Evolutionary conservation across 2,797 vertebrate species (phyloP).

Genomic region (Sorex maritimensis): DNA sequence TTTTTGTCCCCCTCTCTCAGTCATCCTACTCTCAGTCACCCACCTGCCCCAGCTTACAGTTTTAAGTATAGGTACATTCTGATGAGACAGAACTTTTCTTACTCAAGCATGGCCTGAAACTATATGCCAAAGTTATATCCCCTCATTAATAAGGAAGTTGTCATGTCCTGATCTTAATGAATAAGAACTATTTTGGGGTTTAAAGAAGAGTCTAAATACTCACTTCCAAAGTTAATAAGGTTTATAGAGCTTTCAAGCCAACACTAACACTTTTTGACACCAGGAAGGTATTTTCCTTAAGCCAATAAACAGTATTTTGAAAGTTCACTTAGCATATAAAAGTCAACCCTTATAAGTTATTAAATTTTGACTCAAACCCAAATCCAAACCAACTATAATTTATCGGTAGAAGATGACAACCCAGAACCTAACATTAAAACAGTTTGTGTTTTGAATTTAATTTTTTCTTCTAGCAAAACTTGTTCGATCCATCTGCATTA

Average conservation of each 20-base stretch:
- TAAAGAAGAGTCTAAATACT: conserved; percentile 53
- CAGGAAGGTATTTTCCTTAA: conserved; percentile 20
- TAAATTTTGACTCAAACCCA: conserved; percentile 54
- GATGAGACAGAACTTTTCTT: conserved; percentile 62
- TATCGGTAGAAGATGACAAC: conserved; percentile 16
- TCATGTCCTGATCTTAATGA: conserved; percentile 42
- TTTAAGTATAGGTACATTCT: conserved; percentile 54
- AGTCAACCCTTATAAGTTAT: conserved; percentile 9
- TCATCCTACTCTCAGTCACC: too few relatives aligned
- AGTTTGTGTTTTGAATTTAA: conserved; percentile 10
- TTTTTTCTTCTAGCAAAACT: conserved; percentile 63
- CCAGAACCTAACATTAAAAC: conserved; percentile 33
- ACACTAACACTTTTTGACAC: conserved; percentile 49
- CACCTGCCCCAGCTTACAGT: conserved; percentile 31
- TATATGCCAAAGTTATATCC: background rate
- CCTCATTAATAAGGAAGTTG: background rate
- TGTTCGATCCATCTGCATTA: conserved; percentile 46
- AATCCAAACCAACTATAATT: conserved; percentile 68
- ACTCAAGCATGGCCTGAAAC: conserved; percentile 59
- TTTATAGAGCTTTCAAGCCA: conserved; percentile 57
- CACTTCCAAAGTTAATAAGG: conserved; percentile 64
- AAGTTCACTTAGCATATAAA: conserved; percentile 65
- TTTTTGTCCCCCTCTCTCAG: too few relatives aligned
- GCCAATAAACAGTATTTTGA: conserved; percentile 52
- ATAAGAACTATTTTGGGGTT: conserved; percentile 56